Evolutionary conservation across 2,113 vertebrate species (phyloP), one percentile per base, ranked within the genome.

Genomic region (Anoura caudifer): DNA sequence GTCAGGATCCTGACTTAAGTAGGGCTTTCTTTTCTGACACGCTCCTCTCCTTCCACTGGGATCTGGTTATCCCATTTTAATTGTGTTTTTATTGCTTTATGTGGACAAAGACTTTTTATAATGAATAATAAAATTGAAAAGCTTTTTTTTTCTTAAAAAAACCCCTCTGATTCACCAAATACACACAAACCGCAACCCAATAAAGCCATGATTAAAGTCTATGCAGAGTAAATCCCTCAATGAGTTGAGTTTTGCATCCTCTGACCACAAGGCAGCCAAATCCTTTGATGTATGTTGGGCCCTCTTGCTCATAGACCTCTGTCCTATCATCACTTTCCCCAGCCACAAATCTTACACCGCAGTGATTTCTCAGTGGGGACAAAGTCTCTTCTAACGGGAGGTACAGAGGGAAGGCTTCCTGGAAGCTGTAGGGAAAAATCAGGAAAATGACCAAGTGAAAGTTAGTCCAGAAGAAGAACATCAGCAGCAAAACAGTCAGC

Each of bases 201-300:
- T 97, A 96, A 97, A 94, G 81, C n/a, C 41, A 86, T 54, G 94
- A 97, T 96, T 97, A 97, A 94, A 97, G 85, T 97, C 87, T 79
- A 61, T 82, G 84, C 84, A 67, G 19, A 96, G 70, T 90, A 97
- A 97, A 95, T 96, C 95, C 92, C 95, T 97, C 92, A 96, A 81
- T 95, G 92, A 95, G 59, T 84, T 80, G 69, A 90, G 83, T 83
- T 97, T 95, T 6, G 0, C 81, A 36, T 97, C 89, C 79, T 95
- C n/a, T 97, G 94, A 90, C 83, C 93, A 41, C 63, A 80, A 91
- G 80, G 90, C 90, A 94, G 88, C 88, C 56, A 43, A 91, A 72
- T 45, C 92, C 94, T 97, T 98, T 97, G 97, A 98, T 96, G 97
- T 97, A 88, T 96, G 97, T 97, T 97, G 97, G 96, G 56, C 88